Base-by-base conservation (phyloP, 2,888 invertebrate species). In the Gastrophysa polygoni region DNA sequence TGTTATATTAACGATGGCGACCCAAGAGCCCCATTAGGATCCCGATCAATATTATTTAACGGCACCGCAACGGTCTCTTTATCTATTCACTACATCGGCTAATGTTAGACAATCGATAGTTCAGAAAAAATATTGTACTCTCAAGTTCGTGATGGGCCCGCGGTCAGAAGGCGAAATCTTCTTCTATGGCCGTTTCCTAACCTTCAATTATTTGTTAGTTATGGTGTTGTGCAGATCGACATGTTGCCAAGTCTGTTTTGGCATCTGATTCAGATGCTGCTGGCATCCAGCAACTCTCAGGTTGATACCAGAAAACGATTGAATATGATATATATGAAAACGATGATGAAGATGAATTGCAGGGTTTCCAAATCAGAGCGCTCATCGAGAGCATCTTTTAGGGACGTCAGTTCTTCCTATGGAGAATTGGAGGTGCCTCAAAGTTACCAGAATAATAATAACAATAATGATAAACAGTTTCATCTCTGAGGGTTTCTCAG, bases 201-300 rank as follows among this genome's bases (percentile, higher is more conserved):
- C 68, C 68, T 67, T 66, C 70, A 69, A 70, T 70, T 70, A 69
- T 63, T 64, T 59, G 60, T 68, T 70, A 68, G 67, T 66, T 69
- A 68, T 67, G 67, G 67, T 32, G 32, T 32, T 32, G 32, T 32
- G 32, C 11, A 11, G 32, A 44, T 14, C 18, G 8, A 44, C 44
- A 44, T 44, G 17, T 18, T 44, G 17, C 16, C 18, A 44, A 44
- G 44, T 44, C 10, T 3, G 17, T 44, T 6, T 10, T n/a, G 52
- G 52, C 52, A 52, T n/a, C n/a, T n/a, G n/a, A n/a, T n/a, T n/a
- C n/a, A n/a, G n/a, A n/a, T n/a, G n/a, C n/a, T n/a, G n/a, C n/a
- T n/a, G n/a, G n/a, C n/a, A n/a, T n/a, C n/a, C n/a, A n/a, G n/a
- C n/a, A n/a, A n/a, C n/a, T n/a, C n/a, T n/a, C n/a, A n/a, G n/a